Percentiles rank a stretch among this genome's conserved stretches.
Evolutionary conservation across 2,113 vertebrate species (phyloP).

Genomic region (Nipponia nippon): DNA sequence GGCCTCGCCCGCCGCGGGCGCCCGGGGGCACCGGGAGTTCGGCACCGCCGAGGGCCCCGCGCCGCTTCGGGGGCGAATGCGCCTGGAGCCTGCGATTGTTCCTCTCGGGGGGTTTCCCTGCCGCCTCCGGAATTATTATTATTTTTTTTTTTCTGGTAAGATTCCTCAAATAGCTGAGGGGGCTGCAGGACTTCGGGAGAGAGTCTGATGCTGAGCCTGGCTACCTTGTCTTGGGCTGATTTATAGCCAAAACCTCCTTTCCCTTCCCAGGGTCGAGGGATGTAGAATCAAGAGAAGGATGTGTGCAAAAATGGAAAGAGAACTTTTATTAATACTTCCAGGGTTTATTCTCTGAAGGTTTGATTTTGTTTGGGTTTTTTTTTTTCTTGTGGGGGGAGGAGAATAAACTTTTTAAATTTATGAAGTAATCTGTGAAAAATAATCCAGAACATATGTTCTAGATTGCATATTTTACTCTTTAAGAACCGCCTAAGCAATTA

Average conservation of each 20-base stretch:
- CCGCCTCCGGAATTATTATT: neutral
- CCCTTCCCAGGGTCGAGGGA: neutral
- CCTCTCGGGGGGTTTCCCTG: neutral
- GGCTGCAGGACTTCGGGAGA: slow-evolving; percentile 23
- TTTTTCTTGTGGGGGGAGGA: neutral
- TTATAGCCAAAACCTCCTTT: slow-evolving; percentile 12
- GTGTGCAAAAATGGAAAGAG: neutral
- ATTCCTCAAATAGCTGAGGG: slow-evolving; percentile 20
- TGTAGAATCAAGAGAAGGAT: slow-evolving; percentile 62
- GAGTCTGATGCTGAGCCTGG: slow-evolving; percentile 51
- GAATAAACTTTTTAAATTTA: slow-evolving; percentile 59
- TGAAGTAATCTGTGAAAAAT: slow-evolving; percentile 39
- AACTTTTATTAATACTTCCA: slow-evolving; percentile 46
- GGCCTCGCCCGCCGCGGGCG: slow-evolving; percentile 11
- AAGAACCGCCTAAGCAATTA: slow-evolving; percentile 36
- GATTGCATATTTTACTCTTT: neutral
- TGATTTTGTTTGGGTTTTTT: neutral
- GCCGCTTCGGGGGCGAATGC: neutral
- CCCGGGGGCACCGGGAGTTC: neutral
- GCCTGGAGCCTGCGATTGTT: neutral
- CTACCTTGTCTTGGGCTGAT: slow-evolving; percentile 19
- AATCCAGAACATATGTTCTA: slow-evolving; percentile 30
- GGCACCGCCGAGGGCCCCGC: slow-evolving; percentile 19
- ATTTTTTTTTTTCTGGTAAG: neutral
- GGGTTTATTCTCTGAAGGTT: neutral